Evolutionary conservation across 2,797 vertebrate genomes (phyloP).

Genomic region (Bovichtus diacanthus): DNA sequence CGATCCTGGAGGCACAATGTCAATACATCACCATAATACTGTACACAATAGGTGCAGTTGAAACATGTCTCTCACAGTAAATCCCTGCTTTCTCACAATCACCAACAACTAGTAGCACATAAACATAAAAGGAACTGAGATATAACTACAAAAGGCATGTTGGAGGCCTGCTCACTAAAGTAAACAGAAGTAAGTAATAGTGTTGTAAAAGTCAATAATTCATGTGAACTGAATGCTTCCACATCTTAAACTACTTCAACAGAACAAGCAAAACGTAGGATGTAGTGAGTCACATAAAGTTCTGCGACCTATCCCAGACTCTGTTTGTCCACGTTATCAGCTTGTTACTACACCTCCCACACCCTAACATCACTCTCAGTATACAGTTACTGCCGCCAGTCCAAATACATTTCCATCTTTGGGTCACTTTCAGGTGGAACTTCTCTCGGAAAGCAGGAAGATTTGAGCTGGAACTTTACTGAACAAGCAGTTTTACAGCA

Average conservation of each 20-base stretch:
- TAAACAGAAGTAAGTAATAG: neutral
- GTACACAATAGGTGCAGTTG: neutral
- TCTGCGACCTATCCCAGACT: slow-evolving; percentile 42
- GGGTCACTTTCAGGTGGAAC: neutral
- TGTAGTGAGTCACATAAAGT: slow-evolving; percentile 52
- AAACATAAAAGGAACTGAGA: neutral
- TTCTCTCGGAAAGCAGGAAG: neutral
- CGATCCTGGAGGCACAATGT: neutral
- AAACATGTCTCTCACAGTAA: neutral
- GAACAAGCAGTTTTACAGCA: neutral
- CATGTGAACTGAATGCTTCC: neutral
- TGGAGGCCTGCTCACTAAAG: neutral
- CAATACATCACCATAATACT: slow-evolving; percentile 12
- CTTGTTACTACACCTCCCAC: slow-evolving; percentile 49
- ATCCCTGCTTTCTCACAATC: neutral
- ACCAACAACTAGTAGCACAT: neutral
- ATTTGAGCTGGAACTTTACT: neutral
- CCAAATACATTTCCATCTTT: neutral
- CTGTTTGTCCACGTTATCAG: slow-evolving; percentile 62
- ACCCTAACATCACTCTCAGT: neutral
- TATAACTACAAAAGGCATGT: neutral
- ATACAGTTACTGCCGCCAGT: neutral
- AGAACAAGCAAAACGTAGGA: slow-evolving; percentile 10
- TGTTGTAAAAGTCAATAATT: too few species aligned
- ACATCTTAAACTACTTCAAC: neutral